Evolutionary conservation across 2,888 invertebrate species (phyloP), one percentile per base, ranked within the genome.

Genomic region (Pristionchus exspectatus): DNA sequence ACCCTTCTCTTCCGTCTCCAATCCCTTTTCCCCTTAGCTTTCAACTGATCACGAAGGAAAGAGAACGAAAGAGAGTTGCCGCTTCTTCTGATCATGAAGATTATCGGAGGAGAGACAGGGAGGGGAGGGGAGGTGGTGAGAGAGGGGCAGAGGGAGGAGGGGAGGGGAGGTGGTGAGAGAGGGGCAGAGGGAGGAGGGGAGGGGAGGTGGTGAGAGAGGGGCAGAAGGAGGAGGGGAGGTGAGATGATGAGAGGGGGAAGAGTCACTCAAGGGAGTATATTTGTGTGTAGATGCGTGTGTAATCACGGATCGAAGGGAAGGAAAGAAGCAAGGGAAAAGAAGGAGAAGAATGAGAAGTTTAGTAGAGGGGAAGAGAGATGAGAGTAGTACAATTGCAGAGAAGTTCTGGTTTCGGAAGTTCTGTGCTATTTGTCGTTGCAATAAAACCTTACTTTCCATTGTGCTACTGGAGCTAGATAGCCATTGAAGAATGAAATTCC

Each of bases 221-320:
- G 72, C 16, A 74, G 72, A 74, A 38, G 38, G 72, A 74, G 38
- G 72, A 33, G 72, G 77, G 77, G 77, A 77, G 77, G 77, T 77
- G 77, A 77, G 77, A 77, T 77, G 77, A 77, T 56, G 83, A 83
- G 83, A 83, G 83, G 44, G 44, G 27, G 54, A 54, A 72, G 69
- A 72, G 69, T 77, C 77, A 44, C 77, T 77, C 77, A 77, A 24
- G 77, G 44, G 77, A 77, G 77, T 77, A 77, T 77, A 77, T 77
- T 77, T 77, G 77, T 77, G 77, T 77, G 77, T 77, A 77, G 77
- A 77, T 77, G 77, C 77, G 77, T 77, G 77, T 77, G 77, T 77
- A 77, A 77, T 77, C 77, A 77, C 77, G 77, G 77, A 77, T 77
- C 77, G 77, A 44, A 77, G 74, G 21, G 30, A 74, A 14, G 33